These are phyloP conservation scores for Carabus problematicus DNA, from an alignment of 2,888 invertebrate genomes.

Conservation along the genomic window DNA sequence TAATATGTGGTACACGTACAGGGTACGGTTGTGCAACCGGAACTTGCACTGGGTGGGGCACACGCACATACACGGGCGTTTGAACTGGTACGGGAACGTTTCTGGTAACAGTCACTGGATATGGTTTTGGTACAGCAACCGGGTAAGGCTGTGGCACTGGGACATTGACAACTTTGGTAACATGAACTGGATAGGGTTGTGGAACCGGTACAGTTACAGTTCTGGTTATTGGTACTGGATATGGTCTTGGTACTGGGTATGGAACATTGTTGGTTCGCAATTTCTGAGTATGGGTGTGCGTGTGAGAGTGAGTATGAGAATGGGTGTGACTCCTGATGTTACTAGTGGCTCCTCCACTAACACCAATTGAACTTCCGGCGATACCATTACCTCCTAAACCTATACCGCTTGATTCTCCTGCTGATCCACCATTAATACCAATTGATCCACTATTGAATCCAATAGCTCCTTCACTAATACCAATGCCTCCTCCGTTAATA, in stretches of 20 bases:
- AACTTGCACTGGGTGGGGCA: conserved; percentile 47
- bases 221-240: conserved; percentile 37
- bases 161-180: conserved; percentile 51
- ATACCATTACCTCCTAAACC: not conserved
- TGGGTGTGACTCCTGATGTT: too few relatives aligned
- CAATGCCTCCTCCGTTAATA: conserved; percentile 3
- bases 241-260: conserved; percentile 32
- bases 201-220: conserved; percentile 41
- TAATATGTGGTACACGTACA: conserved; percentile 44
- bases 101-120: conserved; percentile 51
- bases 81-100: conserved; percentile 49
- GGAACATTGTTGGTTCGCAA: conserved; percentile 27
- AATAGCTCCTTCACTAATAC: conserved; percentile 7
- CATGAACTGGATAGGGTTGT: conserved; percentile 45
- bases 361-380: conserved; percentile 8
- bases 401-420: not conserved
- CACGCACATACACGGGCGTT: conserved; percentile 49
- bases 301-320: conserved; percentile 27
- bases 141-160: conserved; percentile 54
- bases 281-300: conserved; percentile 34
- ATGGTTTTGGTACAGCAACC: conserved; percentile 52
- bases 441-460: not conserved
- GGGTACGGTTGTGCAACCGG: conserved; percentile 46
- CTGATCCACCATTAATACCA: not conserved
- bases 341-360: not conserved